These are phyloP conservation scores for Dolichotis patagonum DNA, from an alignment of 2,113 vertebrate genomes.

Conservation along the genomic window DNA sequence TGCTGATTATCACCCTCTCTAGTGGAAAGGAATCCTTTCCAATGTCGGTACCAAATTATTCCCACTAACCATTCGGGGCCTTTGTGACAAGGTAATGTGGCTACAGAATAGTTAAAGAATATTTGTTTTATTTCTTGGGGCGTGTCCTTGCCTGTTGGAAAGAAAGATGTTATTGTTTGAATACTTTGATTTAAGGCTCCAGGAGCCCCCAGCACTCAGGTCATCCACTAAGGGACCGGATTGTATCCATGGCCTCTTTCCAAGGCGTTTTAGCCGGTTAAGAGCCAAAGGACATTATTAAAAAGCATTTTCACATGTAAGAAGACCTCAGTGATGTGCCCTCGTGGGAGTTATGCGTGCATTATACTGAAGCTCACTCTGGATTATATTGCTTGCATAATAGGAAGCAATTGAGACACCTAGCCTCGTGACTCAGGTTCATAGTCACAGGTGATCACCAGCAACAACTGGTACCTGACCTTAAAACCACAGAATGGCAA, in stretches of 20 bases:
- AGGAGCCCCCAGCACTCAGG: neutral
- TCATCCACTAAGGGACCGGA: neutral
- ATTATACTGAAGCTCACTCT: neutral
- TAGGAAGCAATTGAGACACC: neutral
- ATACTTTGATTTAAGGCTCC: neutral
- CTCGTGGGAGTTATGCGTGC: neutral
- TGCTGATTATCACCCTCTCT: neutral
- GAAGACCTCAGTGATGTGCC: neutral
- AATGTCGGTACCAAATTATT: neutral
- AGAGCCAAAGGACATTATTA: conserved; percentile 67
- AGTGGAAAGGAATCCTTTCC: neutral
- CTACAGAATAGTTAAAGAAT: neutral
- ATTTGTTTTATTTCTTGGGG: neutral
- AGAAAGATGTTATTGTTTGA: neutral
- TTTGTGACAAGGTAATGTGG: neutral
- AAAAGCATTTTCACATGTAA: conserved; percentile 65
- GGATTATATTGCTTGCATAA: neutral
- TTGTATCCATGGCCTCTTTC: conserved; percentile 17
- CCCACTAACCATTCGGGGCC: neutral
- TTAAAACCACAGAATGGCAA: neutral
- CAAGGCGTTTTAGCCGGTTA: conserved; percentile 38
- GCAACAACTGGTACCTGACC: neutral
- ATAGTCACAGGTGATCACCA: neutral
- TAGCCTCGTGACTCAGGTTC: neutral
- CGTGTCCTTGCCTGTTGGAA: neutral